Evolutionary conservation across 1,140 invertebrate species (phyloP).

Genomic region (Atopsyche davidsoni): DNA sequence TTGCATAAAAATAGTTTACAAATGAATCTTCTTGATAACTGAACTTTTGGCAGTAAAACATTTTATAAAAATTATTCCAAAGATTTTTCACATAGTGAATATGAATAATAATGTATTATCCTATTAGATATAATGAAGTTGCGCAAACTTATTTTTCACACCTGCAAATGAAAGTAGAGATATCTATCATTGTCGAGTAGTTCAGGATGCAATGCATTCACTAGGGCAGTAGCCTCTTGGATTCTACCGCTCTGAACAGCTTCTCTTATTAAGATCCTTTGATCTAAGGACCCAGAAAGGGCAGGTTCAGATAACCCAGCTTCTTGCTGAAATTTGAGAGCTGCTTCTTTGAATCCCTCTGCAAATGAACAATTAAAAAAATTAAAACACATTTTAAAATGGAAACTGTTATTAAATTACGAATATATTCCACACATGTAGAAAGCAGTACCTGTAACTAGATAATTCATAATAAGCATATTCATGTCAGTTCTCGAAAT

Average conservation of each 20-base stretch:
- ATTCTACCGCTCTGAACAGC: slow-evolving; percentile 91
- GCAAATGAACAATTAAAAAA: slow-evolving; percentile 13
- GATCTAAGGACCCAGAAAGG: slow-evolving; percentile 84
- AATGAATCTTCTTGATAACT: too few species aligned
- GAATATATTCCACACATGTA: slow-evolving; percentile 1
- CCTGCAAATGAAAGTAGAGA: slow-evolving; percentile 92
- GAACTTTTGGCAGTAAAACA: too few species aligned
- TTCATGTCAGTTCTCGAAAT: slow-evolving; percentile 91
- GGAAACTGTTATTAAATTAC: background rate
- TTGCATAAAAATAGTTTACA: too few species aligned
- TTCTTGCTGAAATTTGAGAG: slow-evolving; percentile 93
- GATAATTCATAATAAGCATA: slow-evolving; percentile 96
- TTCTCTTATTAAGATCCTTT: slow-evolving; percentile 90
- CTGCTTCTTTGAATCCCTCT: slow-evolving; percentile 98
- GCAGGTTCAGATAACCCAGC: slow-evolving; percentile 82
- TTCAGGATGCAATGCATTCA: slow-evolving; percentile 93
- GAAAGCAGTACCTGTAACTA: slow-evolving; percentile 93
- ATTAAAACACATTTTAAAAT: background rate
- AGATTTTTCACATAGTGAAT: too few species aligned
- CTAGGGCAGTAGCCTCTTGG: slow-evolving; percentile 86
- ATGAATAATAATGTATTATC: too few species aligned
- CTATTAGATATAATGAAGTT: too few species aligned
- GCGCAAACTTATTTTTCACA: too few species aligned
- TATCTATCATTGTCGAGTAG: slow-evolving; percentile 91
- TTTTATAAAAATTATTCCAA: too few species aligned